Evolutionary conservation across 2,797 vertebrate genomes (phyloP).

Genomic region (Acanthurus tractus): DNA sequence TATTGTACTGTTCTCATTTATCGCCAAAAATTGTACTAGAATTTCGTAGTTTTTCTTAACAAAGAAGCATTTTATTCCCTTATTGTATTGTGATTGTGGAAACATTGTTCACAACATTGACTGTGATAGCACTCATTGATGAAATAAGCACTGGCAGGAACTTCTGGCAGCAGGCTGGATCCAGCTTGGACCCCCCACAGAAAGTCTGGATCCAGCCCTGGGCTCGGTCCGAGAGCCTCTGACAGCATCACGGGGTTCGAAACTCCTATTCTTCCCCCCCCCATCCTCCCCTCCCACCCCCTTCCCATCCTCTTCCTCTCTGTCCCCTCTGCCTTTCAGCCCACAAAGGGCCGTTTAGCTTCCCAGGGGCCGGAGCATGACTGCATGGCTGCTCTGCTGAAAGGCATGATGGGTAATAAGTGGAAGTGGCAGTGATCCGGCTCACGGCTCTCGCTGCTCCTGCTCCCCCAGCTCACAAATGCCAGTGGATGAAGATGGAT

Average conservation of each 20-base stretch:
- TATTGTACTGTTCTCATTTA: conserved; percentile 7
- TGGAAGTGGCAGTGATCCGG: conserved; percentile 81
- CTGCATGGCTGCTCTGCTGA: conserved; percentile 75
- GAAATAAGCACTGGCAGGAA: conserved; percentile 18
- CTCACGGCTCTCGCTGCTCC: conserved; percentile 68
- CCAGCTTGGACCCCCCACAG: conserved; percentile 14
- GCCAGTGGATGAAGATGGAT: conserved; percentile 78
- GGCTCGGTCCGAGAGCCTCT: conserved; percentile 32
- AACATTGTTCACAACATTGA: neutral
- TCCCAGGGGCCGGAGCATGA: conserved; percentile 74
- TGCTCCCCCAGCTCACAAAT: conserved; percentile 66
- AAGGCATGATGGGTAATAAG: conserved; percentile 86
- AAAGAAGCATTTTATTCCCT: neutral
- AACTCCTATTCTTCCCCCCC: conserved; percentile 23
- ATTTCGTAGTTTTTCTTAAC: neutral
- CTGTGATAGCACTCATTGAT: neutral
- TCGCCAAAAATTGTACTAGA: neutral
- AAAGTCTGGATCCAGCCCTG: conserved; percentile 23
- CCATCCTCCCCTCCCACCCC: conserved; percentile 13
- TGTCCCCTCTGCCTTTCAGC: conserved; percentile 60
- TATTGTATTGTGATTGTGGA: neutral
- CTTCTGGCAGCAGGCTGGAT: conserved; percentile 24
- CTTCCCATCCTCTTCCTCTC: conserved; percentile 33
- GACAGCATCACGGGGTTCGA: conserved; percentile 40
- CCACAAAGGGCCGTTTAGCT: conserved; percentile 77